Conservation (phyloP, 2,113 vertebrate species). For the Laticauda colubrina region DNA sequence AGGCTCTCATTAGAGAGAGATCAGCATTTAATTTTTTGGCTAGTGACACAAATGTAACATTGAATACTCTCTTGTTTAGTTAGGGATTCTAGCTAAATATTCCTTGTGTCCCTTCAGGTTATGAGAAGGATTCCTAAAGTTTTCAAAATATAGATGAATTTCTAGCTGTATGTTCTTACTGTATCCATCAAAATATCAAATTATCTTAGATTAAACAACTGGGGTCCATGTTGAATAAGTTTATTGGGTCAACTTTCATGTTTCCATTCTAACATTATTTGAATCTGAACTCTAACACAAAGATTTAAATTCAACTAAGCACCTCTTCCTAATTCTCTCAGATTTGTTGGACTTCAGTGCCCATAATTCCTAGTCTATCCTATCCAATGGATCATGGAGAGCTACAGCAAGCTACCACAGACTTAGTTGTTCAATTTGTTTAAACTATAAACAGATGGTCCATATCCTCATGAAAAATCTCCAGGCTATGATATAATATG, state of each 20-base stretch:
- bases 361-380: background rate
- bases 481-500: too few relatives aligned
- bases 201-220: slow-evolving; percentile 13
- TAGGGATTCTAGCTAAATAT: slow-evolving; percentile 46
- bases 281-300: background rate
- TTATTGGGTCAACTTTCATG: slow-evolving; percentile 10
- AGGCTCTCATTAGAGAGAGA: slow-evolving; percentile 46
- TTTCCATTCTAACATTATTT: background rate
- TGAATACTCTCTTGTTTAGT: slow-evolving; percentile 42
- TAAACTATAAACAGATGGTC: background rate
- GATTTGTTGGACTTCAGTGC: background rate
- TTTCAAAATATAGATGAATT: slow-evolving; percentile 1
- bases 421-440: background rate
- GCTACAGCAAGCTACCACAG: background rate
- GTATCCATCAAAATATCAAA: background rate
- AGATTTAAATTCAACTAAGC: background rate
- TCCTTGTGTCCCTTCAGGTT: slow-evolving; percentile 18
- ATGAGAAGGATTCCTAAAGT: background rate
- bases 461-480: background rate
- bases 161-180: slow-evolving; percentile 27
- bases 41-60: slow-evolving; percentile 28
- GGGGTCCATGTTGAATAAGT: background rate
- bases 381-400: background rate
- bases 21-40: slow-evolving; percentile 52
- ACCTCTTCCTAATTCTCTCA: background rate